Conservation (phyloP, 2,888 invertebrate species). For the Alsophila aescularia region DNA sequence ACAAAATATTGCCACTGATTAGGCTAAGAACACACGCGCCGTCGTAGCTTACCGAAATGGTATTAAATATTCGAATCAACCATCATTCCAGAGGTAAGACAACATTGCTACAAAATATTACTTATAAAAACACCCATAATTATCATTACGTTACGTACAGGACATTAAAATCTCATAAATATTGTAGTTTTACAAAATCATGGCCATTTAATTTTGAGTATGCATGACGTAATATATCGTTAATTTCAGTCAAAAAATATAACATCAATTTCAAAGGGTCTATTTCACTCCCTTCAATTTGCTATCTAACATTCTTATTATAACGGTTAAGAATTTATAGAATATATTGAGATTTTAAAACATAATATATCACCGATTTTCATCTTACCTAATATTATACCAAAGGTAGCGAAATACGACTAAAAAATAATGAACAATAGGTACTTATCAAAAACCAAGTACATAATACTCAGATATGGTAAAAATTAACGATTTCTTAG, state of each 20-base stretch:
- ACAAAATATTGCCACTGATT: conserved; percentile 52
- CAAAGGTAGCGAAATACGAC: conserved; percentile 41
- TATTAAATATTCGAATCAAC: conserved; percentile 27
- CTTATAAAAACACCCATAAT: conserved; percentile 40
- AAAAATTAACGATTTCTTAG: conserved; percentile 46
- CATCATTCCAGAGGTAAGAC: conserved; percentile 24
- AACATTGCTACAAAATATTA: conserved; percentile 32
- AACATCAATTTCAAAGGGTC: conserved; percentile 31
- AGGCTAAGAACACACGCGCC: conserved; percentile 31
- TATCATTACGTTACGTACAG: conserved; percentile 33
- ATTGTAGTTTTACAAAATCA: conserved; percentile 49
- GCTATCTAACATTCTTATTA: conserved; percentile 21
- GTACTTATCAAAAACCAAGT: conserved; percentile 49
- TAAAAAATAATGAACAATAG: conserved; percentile 45
- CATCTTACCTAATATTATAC: conserved; percentile 36
- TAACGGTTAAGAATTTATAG: conserved; percentile 19
- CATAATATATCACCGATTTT: conserved; percentile 27
- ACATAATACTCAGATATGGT: conserved; percentile 47
- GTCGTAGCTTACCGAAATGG: conserved; percentile 27
- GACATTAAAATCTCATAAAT: conserved; percentile 47
- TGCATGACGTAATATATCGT: conserved; percentile 25
- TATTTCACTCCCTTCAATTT: conserved; percentile 25
- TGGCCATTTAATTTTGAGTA: conserved; percentile 46
- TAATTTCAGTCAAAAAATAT: conserved; percentile 41
- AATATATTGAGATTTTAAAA: conserved; percentile 27